Conservation (phyloP, 2,888 invertebrate species). For the Epinotia nisella region DNA sequence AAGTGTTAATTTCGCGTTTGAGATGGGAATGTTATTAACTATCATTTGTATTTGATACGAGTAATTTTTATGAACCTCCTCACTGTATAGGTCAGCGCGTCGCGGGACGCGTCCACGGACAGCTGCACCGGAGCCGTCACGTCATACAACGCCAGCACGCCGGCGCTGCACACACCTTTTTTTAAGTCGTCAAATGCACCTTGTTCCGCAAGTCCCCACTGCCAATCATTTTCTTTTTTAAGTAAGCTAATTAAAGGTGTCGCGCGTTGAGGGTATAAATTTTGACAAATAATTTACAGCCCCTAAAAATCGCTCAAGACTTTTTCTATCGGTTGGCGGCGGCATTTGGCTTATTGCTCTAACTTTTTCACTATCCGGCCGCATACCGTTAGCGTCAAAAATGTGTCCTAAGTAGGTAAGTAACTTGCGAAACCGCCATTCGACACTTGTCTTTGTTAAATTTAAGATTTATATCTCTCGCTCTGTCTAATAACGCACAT, state of each 20-base stretch:
- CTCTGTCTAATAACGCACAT: background rate
- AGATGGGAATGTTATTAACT: too few species aligned
- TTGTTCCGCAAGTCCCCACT: background rate
- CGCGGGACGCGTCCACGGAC: conserved; percentile 13
- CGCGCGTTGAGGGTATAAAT: conserved; percentile 17
- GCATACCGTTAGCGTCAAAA: conserved; percentile 15
- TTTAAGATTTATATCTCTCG: conserved; percentile 10
- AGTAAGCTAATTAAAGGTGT: conserved; percentile 8
- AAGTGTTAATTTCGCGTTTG: background rate
- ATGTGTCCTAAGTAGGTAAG: conserved; percentile 23
- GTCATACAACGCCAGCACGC: conserved; percentile 22
- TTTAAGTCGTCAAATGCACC: background rate
- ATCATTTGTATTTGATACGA: too few species aligned
- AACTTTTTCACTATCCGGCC: conserved; percentile 4
- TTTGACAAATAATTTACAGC: conserved; percentile 1
- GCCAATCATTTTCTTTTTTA: conserved; percentile 19
- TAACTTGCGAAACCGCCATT: background rate
- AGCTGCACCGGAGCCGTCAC: background rate
- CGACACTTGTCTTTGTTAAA: conserved; percentile 2
- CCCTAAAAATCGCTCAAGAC: conserved; percentile 21
- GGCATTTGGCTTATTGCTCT: conserved; percentile 26
- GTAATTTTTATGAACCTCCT: conserved; percentile 20
- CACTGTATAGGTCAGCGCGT: conserved; percentile 36
- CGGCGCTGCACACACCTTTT: conserved; percentile 12
- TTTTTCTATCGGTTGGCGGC: conserved; percentile 6